These are phyloP conservation scores for Scrobipalpa costella DNA, from an alignment of 2,888 invertebrate species.

Conservation along the genomic window DNA sequence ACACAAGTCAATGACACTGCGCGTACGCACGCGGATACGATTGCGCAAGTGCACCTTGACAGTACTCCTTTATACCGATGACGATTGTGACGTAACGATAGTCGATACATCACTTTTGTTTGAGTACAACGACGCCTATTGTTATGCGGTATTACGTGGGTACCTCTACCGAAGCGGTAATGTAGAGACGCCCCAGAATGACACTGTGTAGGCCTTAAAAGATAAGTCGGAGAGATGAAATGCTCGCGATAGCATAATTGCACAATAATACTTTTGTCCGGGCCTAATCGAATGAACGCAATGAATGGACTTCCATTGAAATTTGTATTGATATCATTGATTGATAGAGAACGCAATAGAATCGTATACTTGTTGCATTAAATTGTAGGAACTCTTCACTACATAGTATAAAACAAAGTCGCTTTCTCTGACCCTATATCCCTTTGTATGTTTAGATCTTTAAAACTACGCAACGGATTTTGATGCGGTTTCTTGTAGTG, in stretches of 20 bases:
- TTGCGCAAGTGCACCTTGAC: constrained; percentile 25
- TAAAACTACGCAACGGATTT: too few relatives aligned
- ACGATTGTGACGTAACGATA: constrained; percentile 24
- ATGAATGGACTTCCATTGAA: constrained; percentile 16
- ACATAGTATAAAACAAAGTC: too few relatives aligned
- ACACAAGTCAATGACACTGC: constrained; percentile 13
- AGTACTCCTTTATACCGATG: constrained; percentile 23
- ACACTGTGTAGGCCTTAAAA: constrained; percentile 5
- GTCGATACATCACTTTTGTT: constrained; percentile 13
- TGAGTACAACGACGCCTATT: constrained; percentile 19
- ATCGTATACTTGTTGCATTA: too few relatives aligned
- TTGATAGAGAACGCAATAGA: not conserved
- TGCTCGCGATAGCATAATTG: constrained; percentile 18
- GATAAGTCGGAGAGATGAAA: constrained; percentile 16
- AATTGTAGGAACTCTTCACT: too few relatives aligned
- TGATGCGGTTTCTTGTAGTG: too few relatives aligned
- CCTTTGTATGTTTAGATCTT: too few relatives aligned
- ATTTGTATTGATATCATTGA: not conserved
- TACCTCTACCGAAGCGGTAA: constrained; percentile 4
- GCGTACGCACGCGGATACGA: constrained; percentile 13
- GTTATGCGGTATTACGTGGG: not conserved
- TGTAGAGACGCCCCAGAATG: not conserved
- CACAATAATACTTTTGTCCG: constrained; percentile 9
- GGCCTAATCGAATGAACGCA: constrained; percentile 12
- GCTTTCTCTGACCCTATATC: too few relatives aligned